Conservation (phyloP, 2,797 vertebrate genomes). For the Cuculus canorus region DNA sequence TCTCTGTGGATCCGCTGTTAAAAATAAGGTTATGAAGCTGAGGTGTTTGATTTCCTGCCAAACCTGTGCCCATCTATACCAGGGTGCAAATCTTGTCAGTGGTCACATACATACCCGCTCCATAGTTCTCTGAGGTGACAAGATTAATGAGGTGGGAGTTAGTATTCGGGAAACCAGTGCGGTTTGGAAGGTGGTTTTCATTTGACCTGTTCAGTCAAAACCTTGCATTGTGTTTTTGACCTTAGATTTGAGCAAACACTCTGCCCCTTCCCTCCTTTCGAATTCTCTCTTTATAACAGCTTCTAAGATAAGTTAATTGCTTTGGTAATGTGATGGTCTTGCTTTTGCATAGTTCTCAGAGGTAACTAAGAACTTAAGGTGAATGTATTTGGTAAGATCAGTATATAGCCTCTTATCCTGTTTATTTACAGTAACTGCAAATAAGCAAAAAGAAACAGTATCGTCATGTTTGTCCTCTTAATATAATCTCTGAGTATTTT, state of each 20-base stretch:
- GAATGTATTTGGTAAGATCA: neutral
- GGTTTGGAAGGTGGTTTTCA: neutral
- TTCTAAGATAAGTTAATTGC: neutral
- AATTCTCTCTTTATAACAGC: neutral
- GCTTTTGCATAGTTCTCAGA: neutral
- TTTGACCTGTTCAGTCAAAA: neutral
- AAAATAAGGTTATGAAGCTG: neutral
- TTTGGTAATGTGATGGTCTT: neutral
- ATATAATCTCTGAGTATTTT: neutral
- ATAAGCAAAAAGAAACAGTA: neutral
- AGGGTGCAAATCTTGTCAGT: neutral
- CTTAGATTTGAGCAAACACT: neutral
- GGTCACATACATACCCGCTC: fast-evolving
- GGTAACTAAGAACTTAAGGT: neutral
- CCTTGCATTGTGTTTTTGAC: neutral
- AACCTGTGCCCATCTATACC: neutral
- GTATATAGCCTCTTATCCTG: neutral
- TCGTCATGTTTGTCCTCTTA: neutral
- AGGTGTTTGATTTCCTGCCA: neutral
- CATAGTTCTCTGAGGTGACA: neutral
- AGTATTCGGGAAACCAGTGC: neutral
- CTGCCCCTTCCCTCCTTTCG: neutral
- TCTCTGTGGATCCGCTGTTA: neutral
- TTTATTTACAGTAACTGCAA: neutral
- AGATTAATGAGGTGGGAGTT: neutral